phyloP scores from a whole-genome alignment of 1,140 invertebrate species.

The Heliothis subflexa region DNA sequence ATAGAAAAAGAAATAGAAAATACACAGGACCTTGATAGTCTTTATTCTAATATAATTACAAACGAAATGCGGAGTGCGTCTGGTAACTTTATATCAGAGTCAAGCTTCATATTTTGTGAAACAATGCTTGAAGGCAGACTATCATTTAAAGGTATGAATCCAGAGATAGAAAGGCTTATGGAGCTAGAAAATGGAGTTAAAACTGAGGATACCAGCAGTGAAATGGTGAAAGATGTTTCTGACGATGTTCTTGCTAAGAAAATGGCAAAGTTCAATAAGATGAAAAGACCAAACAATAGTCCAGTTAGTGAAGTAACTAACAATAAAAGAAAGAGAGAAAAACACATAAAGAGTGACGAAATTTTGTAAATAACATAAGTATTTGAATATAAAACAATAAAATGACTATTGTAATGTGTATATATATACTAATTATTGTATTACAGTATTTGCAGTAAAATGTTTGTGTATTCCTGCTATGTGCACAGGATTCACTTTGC shows the following conservation, averaged over 20 bases:
- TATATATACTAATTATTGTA: too few species aligned
- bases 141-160: conserved; percentile 96
- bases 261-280: conserved; percentile 87
- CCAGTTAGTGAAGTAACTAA: conserved; percentile 59
- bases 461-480: too few species aligned
- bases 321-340: conserved; percentile 57
- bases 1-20: conserved; percentile 92
- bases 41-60: conserved; percentile 89
- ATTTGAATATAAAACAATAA: neutral
- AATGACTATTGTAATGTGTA: neutral
- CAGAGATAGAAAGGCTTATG: conserved; percentile 93
- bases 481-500: too few species aligned
- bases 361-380: neutral
- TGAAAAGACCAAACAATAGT: conserved; percentile 60
- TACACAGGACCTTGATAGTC: conserved; percentile 88
- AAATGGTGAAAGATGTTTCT: conserved; percentile 89
- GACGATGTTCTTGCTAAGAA: conserved; percentile 87
- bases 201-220: conserved; percentile 69
- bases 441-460: too few species aligned
- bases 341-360: neutral
- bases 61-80: conserved; percentile 87
- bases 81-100: conserved; percentile 91
- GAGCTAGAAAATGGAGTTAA: conserved; percentile 81
- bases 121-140: conserved; percentile 92
- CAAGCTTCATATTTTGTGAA: conserved; percentile 92